phyloP scores from a whole-genome alignment of 2,113 vertebrate genomes.

The Calyptomena viridis region DNA sequence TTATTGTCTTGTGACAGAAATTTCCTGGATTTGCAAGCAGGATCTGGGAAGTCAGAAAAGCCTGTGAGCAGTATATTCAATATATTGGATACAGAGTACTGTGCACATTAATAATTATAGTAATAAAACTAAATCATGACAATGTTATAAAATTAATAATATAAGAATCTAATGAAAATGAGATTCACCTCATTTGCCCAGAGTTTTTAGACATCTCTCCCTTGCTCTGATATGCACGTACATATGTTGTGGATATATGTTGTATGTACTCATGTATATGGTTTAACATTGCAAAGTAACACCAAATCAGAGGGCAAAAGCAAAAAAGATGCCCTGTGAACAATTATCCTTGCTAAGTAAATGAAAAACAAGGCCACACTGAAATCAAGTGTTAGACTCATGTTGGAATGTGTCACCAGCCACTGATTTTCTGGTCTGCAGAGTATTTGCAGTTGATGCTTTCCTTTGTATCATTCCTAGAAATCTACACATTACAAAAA shows the following conservation, averaged over 20 bases:
- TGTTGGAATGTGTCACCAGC: neutral
- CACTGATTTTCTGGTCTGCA: neutral
- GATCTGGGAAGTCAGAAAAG: neutral
- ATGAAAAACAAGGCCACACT: neutral
- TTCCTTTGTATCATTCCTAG: neutral
- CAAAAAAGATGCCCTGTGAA: neutral
- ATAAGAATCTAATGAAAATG: neutral
- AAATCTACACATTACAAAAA: neutral
- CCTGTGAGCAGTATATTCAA: neutral
- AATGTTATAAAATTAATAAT: neutral
- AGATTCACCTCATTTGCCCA: neutral
- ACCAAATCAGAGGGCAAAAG: neutral
- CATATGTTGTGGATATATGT: neutral
- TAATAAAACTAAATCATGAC: neutral
- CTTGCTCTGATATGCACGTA: neutral
- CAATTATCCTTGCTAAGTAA: neutral
- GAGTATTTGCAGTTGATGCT: neutral
- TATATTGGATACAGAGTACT: neutral
- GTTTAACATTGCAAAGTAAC: neutral
- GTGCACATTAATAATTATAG: neutral
- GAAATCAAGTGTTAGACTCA: neutral
- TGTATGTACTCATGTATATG: neutral
- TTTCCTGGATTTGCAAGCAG: neutral
- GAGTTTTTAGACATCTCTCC: neutral
- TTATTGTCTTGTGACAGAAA: neutral